Conservation (phyloP, 2,888 invertebrate genomes). For the Cyaniris semiargus region DNA sequence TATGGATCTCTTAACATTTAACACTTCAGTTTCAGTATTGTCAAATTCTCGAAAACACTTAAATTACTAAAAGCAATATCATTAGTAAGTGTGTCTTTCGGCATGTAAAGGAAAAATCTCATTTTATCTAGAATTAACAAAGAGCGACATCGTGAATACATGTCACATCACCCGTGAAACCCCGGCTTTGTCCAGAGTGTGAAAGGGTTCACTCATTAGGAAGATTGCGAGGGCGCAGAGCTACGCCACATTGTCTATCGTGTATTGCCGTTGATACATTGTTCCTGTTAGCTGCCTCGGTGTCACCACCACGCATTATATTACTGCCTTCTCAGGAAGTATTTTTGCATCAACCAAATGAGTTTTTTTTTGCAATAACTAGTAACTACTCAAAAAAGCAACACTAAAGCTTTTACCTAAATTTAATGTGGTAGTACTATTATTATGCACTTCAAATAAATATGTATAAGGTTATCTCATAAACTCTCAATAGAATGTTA, state of each 20-base stretch:
- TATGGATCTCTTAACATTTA: too few relatives aligned
- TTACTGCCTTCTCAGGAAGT: slow-evolving; percentile 63
- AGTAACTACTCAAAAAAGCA: neutral
- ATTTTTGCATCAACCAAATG: slow-evolving; percentile 61
- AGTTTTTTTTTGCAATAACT: slow-evolving; percentile 45
- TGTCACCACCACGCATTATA: slow-evolving; percentile 57
- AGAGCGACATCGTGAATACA: slow-evolving; percentile 66
- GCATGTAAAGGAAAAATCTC: slow-evolving; percentile 49
- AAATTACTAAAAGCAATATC: slow-evolving; percentile 18
- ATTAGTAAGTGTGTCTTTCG: slow-evolving; percentile 30
- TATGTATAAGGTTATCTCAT: too few relatives aligned
- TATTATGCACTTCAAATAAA: too few relatives aligned
- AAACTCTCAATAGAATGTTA: too few relatives aligned
- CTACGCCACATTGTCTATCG: slow-evolving; percentile 64
- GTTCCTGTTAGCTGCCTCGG: slow-evolving; percentile 58
- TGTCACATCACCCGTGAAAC: slow-evolving; percentile 75
- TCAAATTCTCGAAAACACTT: neutral
- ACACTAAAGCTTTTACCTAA: too few relatives aligned
- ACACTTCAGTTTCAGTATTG: neutral
- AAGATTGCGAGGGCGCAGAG: slow-evolving; percentile 76
- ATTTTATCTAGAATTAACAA: slow-evolving; percentile 62
- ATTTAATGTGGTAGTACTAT: too few relatives aligned
- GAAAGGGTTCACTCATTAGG: slow-evolving; percentile 80
- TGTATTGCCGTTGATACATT: slow-evolving; percentile 55
- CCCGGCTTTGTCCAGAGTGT: slow-evolving; percentile 74